These are phyloP conservation scores for Clangula hyemalis DNA, from an alignment of 2,797 vertebrate genomes.

Conservation along the genomic window DNA sequence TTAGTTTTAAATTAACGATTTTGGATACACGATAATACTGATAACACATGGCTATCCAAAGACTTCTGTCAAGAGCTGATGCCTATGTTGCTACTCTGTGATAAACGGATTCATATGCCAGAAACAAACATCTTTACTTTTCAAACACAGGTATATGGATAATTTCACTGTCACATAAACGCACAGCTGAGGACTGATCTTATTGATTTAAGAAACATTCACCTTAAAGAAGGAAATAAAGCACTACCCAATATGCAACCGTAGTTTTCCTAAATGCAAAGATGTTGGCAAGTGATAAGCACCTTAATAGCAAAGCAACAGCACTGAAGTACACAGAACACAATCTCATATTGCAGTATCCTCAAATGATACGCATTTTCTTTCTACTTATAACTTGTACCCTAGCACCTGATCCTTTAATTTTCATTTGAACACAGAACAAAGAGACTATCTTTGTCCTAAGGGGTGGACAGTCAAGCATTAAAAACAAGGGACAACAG, in stretches of 20 bases:
- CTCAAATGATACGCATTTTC: not conserved
- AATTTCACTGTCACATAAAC: not conserved
- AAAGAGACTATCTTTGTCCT: not conserved
- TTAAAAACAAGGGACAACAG: not conserved
- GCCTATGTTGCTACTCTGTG: not conserved
- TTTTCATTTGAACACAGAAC: not conserved
- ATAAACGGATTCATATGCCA: not conserved
- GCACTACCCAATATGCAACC: not conserved
- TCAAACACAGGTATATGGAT: not conserved
- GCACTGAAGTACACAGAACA: not conserved
- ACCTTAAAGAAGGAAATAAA: not conserved
- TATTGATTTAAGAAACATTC: not conserved
- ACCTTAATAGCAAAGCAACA: not conserved
- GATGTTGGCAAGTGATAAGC: not conserved
- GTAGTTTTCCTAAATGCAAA: not conserved
- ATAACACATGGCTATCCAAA: not conserved
- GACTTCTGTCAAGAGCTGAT: not conserved
- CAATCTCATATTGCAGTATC: not conserved
- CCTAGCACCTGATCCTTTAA: not conserved
- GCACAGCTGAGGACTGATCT: not conserved
- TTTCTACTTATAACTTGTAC: not conserved
- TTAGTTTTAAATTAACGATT: not conserved
- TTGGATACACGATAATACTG: not conserved
- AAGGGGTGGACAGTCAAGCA: not conserved
- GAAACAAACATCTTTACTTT: not conserved